Evolutionary conservation across 1,140 invertebrate genomes (phyloP).

Genomic region (Globodera ellingtonae): DNA sequence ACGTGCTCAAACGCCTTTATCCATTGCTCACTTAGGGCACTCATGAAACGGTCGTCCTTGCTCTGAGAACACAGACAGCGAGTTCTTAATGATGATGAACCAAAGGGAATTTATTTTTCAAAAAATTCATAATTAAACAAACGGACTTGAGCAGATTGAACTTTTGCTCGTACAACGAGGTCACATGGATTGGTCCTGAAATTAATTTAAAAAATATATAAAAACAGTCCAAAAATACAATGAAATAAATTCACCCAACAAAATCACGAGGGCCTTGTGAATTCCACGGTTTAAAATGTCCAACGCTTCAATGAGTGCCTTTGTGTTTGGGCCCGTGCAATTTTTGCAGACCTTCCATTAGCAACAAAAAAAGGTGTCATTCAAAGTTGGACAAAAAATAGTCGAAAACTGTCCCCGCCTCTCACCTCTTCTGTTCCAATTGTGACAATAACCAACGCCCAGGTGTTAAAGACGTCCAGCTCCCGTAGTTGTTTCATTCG

Average conservation of each 20-base stretch:
- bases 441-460: constrained; percentile 63
- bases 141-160: constrained; percentile 54
- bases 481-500: constrained; percentile 53
- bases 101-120: constrained; percentile 28
- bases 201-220: too few species aligned
- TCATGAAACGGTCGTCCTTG: constrained; percentile 54
- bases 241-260: constrained; percentile 33
- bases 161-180: constrained; percentile 49
- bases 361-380: neutral
- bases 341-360: constrained; percentile 48
- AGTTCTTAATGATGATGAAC: constrained; percentile 41
- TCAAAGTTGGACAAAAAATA: neutral
- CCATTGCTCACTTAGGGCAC: constrained; percentile 40
- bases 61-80: constrained; percentile 53
- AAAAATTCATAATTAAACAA: neutral
- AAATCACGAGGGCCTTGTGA: constrained; percentile 60
- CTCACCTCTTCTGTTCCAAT: constrained; percentile 63
- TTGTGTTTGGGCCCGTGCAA: constrained; percentile 53
- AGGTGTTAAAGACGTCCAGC: constrained; percentile 54
- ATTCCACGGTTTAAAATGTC: constrained; percentile 60
- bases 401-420: neutral
- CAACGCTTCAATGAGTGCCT: constrained; percentile 52
- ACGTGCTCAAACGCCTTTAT: constrained; percentile 45
- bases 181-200: constrained; percentile 58
- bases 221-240: too few species aligned